Evolutionary conservation across 1,140 invertebrate genomes (phyloP).

Genomic region (Ceratina calcarata): DNA sequence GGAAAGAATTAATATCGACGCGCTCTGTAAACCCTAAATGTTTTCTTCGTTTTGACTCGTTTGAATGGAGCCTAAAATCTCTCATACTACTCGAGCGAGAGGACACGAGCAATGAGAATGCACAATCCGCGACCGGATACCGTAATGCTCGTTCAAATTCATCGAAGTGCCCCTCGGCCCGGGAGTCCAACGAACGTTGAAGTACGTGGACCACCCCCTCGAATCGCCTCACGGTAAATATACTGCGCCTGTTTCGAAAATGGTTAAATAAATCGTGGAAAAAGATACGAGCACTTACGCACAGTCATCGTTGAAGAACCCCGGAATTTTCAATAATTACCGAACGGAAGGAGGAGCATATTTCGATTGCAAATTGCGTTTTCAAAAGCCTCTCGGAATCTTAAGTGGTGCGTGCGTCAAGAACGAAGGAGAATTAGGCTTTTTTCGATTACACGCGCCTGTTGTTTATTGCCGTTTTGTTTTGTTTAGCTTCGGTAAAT

Average conservation of each 20-base stretch:
- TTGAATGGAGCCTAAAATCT: not conserved
- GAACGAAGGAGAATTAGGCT: too few species aligned
- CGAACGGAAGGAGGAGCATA: not conserved
- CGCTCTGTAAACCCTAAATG: not conserved
- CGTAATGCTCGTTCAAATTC: conserved; percentile 45
- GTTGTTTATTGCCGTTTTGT: not conserved
- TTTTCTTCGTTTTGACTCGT: not conserved
- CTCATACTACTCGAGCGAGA: not conserved
- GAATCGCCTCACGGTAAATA: not conserved
- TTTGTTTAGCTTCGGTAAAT: not conserved
- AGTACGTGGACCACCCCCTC: conserved; percentile 12
- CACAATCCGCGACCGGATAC: conserved; percentile 27
- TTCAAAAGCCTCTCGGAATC: not conserved
- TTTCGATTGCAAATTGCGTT: not conserved
- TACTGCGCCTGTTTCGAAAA: not conserved
- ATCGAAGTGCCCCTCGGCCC: not conserved
- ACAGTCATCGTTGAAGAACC: not conserved
- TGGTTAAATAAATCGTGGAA: conserved; percentile 9
- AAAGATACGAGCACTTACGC: conserved; percentile 20
- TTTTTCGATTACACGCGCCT: not conserved
- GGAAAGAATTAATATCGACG: conserved; percentile 41
- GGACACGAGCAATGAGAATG: conserved; percentile 31
- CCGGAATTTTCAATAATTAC: conserved; percentile 18
- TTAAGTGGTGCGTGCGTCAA: not conserved
- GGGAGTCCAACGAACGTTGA: not conserved